phyloP scores from a whole-genome alignment of 2,888 invertebrate species.

The Nomada goodeniana region DNA sequence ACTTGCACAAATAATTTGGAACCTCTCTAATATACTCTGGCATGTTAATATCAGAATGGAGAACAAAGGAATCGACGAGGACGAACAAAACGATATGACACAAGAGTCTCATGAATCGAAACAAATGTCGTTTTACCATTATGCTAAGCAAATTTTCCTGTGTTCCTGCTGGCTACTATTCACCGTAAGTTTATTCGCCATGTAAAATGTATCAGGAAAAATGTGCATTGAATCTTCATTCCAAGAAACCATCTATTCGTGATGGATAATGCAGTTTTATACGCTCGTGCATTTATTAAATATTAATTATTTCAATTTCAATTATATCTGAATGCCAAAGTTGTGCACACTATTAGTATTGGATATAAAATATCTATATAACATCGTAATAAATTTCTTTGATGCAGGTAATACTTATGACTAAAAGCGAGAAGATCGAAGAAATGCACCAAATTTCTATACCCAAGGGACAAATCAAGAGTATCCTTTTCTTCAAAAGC shows the following conservation, averaged over 20 bases:
- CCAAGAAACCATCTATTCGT: neutral
- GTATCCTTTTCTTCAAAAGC: slow-evolving; percentile 82
- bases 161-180: slow-evolving; percentile 89
- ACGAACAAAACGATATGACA: slow-evolving; percentile 47
- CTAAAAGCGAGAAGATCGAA: slow-evolving; percentile 88
- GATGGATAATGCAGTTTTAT: too few relatives aligned
- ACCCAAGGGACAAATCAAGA: slow-evolving; percentile 85
- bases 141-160: slow-evolving; percentile 86
- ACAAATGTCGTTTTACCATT: slow-evolving; percentile 73
- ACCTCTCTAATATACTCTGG: neutral
- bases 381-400: neutral
- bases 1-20: too few relatives aligned
- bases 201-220: neutral
- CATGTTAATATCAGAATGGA: slow-evolving; percentile 16
- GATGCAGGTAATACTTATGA: slow-evolving; percentile 86
- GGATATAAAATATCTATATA: neutral
- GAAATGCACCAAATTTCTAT: slow-evolving; percentile 88
- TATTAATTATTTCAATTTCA: too few relatives aligned
- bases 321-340: too few relatives aligned
- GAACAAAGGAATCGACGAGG: slow-evolving; percentile 45
- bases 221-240: neutral
- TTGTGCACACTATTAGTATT: neutral
- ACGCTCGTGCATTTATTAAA: too few relatives aligned
- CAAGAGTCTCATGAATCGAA: slow-evolving; percentile 55
- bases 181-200: slow-evolving; percentile 83